Evolutionary conservation across 2,797 vertebrate species (phyloP), one percentile per base, ranked within the genome.

Genomic region (Alca torda): DNA sequence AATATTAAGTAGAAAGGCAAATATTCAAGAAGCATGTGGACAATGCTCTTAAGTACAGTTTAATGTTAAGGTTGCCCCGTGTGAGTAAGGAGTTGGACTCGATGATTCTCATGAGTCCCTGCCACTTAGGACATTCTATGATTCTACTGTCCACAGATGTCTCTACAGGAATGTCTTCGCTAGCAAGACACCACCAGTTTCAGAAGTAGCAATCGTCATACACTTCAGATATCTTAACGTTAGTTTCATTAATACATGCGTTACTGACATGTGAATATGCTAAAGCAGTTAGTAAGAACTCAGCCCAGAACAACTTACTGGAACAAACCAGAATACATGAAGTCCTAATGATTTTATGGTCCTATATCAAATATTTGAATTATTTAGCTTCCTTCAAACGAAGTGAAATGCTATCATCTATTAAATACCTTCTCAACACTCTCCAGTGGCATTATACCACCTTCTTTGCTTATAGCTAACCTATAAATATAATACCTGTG

Each of bases 1-100:
- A 93, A 93, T 31, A 96, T 67, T 82, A 64, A 93, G 37, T 85
- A 86, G 79, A 65, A 89, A 63, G 54, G 33, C 57, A 68, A 56
- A 26, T 23, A 28, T 35, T 64, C 87, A 92, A 91, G 30, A 63
- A 75, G 15, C 2, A 3, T 84, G 77, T 83, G 43, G 35, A 63
- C 31, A 63, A 56, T 2, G 5, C 18, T 76, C 17, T 77, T 76
- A 77, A 63, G 56, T 50, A 43, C 10, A 57, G 7, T 56, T 69
- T 89, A 48, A 54, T 43, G 31, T 56, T 56, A 76, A 41, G 25
- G 16, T 69, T 76, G 64, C 35, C 33, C 18, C 37, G 13, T 43
- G 15, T 63, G 31, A 54, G 5, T 39, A 56, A 35, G 21, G 35
- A 48, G 25, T 26, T 75, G 48, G 30, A 54, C n/a, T 59, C 1